Evolutionary conservation across 2,888 invertebrate genomes (phyloP).

Genomic region (Drosophila maculinotata): DNA sequence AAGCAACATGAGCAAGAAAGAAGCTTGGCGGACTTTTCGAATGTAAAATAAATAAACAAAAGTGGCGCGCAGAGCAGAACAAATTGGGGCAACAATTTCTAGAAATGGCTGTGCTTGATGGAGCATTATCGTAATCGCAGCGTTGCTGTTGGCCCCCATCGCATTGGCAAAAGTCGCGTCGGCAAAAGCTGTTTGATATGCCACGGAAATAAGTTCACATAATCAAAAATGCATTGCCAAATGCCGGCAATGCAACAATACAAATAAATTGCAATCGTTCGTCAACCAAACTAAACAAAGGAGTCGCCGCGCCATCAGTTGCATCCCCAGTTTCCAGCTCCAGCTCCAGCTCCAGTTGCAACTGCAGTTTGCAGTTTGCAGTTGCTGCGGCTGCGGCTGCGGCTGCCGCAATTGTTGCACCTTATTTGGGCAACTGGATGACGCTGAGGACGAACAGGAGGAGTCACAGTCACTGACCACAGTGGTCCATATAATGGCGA

Average conservation of each 20-base stretch:
- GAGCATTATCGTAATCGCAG: slow-evolving; percentile 28
- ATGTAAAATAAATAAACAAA: slow-evolving; percentile 77
- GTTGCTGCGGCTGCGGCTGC: slow-evolving; percentile 12
- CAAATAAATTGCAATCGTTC: slow-evolving; percentile 80
- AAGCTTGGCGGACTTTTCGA: slow-evolving; percentile 74
- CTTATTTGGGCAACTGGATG: slow-evolving; percentile 74
- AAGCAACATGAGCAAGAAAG: slow-evolving; percentile 71
- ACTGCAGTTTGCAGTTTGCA: slow-evolving; percentile 19
- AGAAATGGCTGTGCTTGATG: slow-evolving; percentile 40
- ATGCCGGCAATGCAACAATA: slow-evolving; percentile 80
- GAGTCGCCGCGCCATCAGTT: slow-evolving; percentile 50
- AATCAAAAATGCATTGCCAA: slow-evolving; percentile 75
- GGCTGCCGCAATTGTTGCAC: slow-evolving; percentile 71
- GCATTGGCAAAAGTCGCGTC: slow-evolving; percentile 43
- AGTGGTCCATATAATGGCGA: slow-evolving; percentile 18
- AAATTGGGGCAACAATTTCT: slow-evolving; percentile 63
- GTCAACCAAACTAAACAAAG: slow-evolving; percentile 72
- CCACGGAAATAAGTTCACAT: slow-evolving; percentile 69
- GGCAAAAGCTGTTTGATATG: slow-evolving; percentile 67
- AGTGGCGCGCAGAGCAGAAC: slow-evolving; percentile 38
- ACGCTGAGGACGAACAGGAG: slow-evolving; percentile 26
- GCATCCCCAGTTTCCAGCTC: slow-evolving; percentile 23
- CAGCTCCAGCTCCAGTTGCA: slow-evolving; percentile 25
- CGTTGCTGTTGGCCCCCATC: too few species aligned
- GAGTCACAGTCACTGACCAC: slow-evolving; percentile 18